These are phyloP conservation scores for Antheraea assamensis DNA, from an alignment of 2,888 invertebrate genomes.

Conservation along the genomic window DNA sequence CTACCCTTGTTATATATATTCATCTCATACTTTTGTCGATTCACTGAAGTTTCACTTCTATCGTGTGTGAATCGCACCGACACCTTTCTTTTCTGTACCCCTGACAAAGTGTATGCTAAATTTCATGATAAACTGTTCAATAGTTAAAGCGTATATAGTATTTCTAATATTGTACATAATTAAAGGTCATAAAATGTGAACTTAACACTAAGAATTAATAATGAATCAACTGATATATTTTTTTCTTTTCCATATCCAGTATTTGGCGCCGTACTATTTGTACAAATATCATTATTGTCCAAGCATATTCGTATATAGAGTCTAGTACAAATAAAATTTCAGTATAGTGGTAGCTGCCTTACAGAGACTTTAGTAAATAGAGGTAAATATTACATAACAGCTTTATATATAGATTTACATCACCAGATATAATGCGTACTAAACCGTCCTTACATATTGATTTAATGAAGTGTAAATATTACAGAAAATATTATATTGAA, in stretches of 20 bases:
- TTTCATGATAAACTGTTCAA: too few species aligned
- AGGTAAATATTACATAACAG: neutral
- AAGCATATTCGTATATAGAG: neutral
- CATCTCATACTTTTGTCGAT: too few species aligned
- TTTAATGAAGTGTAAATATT: neutral
- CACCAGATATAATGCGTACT: neutral
- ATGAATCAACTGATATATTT: neutral
- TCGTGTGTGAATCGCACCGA: too few species aligned
- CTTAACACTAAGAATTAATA: neutral
- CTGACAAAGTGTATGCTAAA: too few species aligned
- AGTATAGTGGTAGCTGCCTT: neutral
- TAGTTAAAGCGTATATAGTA: too few species aligned
- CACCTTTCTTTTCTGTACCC: too few species aligned
- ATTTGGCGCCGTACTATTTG: neutral
- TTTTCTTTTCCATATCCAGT: neutral
- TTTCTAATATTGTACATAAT: too few species aligned
- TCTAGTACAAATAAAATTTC: neutral
- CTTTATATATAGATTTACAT: neutral
- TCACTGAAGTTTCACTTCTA: too few species aligned
- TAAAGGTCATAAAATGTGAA: neutral
- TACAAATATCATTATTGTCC: neutral
- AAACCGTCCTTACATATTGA: neutral
- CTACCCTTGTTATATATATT: too few species aligned
- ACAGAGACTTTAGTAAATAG: neutral
- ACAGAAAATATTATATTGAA: neutral